Evolutionary conservation across 2,888 invertebrate species (phyloP).

Genomic region (Apantesis nais): DNA sequence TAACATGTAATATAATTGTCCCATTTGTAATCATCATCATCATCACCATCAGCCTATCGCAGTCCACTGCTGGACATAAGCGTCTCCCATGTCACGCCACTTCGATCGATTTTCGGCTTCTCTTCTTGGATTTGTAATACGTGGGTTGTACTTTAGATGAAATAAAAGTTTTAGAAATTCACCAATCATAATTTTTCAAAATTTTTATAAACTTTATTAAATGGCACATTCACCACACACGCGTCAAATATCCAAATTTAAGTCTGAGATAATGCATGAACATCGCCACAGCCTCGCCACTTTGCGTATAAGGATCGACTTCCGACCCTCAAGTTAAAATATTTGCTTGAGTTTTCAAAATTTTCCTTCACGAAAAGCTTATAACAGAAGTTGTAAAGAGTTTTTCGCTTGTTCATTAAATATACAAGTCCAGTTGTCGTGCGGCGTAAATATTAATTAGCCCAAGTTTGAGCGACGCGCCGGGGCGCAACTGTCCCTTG

Average conservation of each 20-base stretch:
- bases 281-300: background rate
- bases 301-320: background rate
- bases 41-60: too few relatives aligned
- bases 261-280: background rate
- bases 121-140: too few relatives aligned
- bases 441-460: constrained; percentile 44
- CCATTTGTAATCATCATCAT: too few relatives aligned
- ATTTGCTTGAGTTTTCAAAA: background rate
- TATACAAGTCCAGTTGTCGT: constrained; percentile 30
- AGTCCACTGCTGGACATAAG: too few relatives aligned
- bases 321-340: background rate
- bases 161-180: too few relatives aligned
- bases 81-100: too few relatives aligned
- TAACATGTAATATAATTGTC: too few relatives aligned
- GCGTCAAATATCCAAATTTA: background rate
- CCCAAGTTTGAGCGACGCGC: constrained; percentile 8
- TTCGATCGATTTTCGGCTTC: too few relatives aligned
- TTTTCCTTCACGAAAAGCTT: background rate
- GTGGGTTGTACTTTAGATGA: too few relatives aligned
- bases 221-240: background rate
- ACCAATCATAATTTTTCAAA: too few relatives aligned
- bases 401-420: constrained; percentile 29
- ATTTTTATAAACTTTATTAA: too few relatives aligned
- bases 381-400: constrained; percentile 14
- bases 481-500: constrained; percentile 10